Evolutionary conservation across 2,113 vertebrate species (phyloP).

Genomic region (Python bivittatus): DNA sequence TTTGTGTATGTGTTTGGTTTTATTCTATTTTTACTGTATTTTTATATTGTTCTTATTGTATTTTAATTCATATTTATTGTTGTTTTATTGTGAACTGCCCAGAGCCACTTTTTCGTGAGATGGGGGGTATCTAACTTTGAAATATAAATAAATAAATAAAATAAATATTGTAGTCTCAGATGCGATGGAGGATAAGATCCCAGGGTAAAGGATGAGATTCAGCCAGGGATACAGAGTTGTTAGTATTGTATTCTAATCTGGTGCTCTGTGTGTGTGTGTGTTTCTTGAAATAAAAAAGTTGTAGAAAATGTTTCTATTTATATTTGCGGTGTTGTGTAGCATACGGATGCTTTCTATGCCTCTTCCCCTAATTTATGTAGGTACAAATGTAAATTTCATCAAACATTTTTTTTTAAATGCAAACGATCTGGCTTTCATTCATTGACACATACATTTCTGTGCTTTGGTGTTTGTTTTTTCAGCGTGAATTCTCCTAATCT

Average conservation of each 20-base stretch:
- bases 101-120: too few relatives aligned
- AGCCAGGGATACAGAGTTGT: background rate
- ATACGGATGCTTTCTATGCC: background rate
- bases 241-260: background rate
- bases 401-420: background rate
- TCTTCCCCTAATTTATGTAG: background rate
- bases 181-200: background rate
- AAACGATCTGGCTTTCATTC: background rate
- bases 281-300: background rate
- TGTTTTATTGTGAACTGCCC: too few relatives aligned
- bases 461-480: background rate
- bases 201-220: background rate
- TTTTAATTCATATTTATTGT: too few relatives aligned
- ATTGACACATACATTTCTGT: background rate
- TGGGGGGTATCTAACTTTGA: too few relatives aligned
- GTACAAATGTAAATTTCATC: background rate
- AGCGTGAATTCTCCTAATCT: background rate
- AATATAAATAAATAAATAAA: too few relatives aligned
- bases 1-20: too few relatives aligned
- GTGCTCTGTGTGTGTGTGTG: background rate
- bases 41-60: too few relatives aligned
- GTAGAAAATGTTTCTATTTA: background rate
- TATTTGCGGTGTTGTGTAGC: background rate
- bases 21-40: too few relatives aligned
- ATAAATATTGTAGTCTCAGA: background rate